Conservation (phyloP, 1,140 invertebrate species). For the Pogonomyrmex barbatus region DNA sequence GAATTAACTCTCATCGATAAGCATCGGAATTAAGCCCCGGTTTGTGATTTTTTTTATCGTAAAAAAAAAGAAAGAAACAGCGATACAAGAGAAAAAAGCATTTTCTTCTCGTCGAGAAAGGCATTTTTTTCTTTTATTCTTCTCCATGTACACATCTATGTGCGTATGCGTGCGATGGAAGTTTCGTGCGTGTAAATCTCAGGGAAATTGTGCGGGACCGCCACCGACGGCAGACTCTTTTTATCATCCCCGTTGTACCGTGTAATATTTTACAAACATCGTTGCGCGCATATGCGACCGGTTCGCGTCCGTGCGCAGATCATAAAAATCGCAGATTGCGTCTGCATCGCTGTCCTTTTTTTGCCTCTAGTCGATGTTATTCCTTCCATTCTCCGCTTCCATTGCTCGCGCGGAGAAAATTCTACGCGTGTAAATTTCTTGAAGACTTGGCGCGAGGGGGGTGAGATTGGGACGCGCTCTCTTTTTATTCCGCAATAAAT, state of each 20-base stretch:
- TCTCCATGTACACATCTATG: no score
- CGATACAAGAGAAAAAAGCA: background rate
- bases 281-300: constrained; percentile 57
- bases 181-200: constrained; percentile 46
- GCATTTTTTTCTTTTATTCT: background rate
- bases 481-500: constrained; percentile 54
- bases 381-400: constrained; percentile 8
- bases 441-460: background rate
- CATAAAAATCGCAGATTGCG: constrained; percentile 64
- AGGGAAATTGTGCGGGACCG: constrained; percentile 19
- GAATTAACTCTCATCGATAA: constrained; percentile 64
- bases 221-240: background rate
- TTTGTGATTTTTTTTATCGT: background rate
- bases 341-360: constrained; percentile 38
- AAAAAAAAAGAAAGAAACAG: constrained; percentile 4
- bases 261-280: constrained; percentile 63
- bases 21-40: background rate
- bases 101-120: background rate
- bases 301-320: constrained; percentile 49
- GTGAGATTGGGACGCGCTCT: constrained; percentile 11
- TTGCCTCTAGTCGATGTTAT: constrained; percentile 27
- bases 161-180: background rate
- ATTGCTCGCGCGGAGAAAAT: constrained; percentile 6
- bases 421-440: constrained; percentile 53
- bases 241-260: constrained; percentile 33